Base-by-base conservation (phyloP, 2,113 vertebrate species). In the Azemiops feae region DNA sequence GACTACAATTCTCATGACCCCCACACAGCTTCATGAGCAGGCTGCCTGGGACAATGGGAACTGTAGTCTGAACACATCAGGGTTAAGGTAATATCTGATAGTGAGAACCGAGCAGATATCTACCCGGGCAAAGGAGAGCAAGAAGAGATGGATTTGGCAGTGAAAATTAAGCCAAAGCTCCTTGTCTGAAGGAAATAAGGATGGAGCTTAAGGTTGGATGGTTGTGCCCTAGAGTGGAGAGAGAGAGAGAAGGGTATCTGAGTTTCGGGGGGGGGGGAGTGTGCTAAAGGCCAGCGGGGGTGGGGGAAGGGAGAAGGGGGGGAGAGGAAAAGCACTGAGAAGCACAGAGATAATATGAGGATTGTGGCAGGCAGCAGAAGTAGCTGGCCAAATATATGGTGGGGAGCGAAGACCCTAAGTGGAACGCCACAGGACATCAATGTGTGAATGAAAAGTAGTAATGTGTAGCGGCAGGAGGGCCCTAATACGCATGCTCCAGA, bases 111-210 rank as follows among this genome's bases (percentile, higher is more conserved):
- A 74, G 30, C 30, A 27, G 16, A 16, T 14, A 4, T 53, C 30
- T 18, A 9, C 1, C 5, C 8, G 22, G 6, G 12, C 18, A 3
- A 30, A 34, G 3, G 5, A 2, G 39, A 5, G 2, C 3, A 7
- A 39, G 11, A 34, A 27, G 18, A 81, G 92, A 95, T 94, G 93
- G 88, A 94, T 93, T 96, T 93, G 95, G 92, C 92, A 93, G 92
- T 81, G 91, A 39, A 23, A 34, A 47, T 14, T 27, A 43, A 34
- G 20, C 30, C 34, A 52, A 50, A 12, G 34, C 0, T 8, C 16
- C n/a, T 86, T 22, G 43, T 12, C 2, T 47, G 30, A 25, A 1
- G 45, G 20, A 53, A 53, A 69, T 39, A 14, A 8, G n/a, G 25
- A 30, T 3, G 2, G 43, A 22, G 58, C 8, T 85, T 14, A 12